Base-by-base conservation (phyloP, 2,113 vertebrate genomes). In the Eolophus roseicapilla region DNA sequence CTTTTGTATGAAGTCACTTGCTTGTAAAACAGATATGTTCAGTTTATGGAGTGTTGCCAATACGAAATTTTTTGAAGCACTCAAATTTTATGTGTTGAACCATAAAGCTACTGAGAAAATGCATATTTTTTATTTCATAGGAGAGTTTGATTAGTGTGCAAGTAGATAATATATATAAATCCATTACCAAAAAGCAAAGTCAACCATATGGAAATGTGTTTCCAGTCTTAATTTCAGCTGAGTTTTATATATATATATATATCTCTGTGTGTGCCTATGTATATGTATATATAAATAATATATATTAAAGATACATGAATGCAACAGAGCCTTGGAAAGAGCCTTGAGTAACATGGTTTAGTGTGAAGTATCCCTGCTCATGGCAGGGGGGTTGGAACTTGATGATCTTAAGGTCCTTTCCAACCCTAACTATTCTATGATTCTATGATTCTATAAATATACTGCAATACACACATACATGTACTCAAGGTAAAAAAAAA, bases 211-310 rank as follows among this genome's bases (percentile, higher is more conserved):
- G 19, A 75, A 85, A 82, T 35, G 4, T 31, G 8, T 76, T 73
- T 90, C 47, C 29, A 79, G 47, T 11, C 35, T 68, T 80, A 50
- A 39, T 60, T 82, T 57, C 31, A 55, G 19, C 25, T 5, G n/a
- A 39, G 39, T 39, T 39, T 39, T n/a, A n/a, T 46, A 17, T 33
- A 21, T 53, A 14, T 20, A 16, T 8, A 19, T 65, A 4, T 53
- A 4, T 39, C 2, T 15, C 1, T 49, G 3, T 63, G 2, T 57
- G 6, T 21, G 2, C n/a, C 55, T 57, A 57, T 57, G 7, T 31
- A 10, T 27, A 24, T 70, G 17, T 37, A 77, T 35, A 49, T 68
- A n/a, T 17, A 28, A 18, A 35, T 23, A 15, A 20, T 9, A 20
- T 8, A 7, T 47, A 29, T 17, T 35, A 59, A 59, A 59, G 20